A percentile compares a stretch with the other conserved stretches of the same genome.
phyloP scores from a whole-genome alignment of 1,140 invertebrate genomes.

The Centruroides vittatus region DNA sequence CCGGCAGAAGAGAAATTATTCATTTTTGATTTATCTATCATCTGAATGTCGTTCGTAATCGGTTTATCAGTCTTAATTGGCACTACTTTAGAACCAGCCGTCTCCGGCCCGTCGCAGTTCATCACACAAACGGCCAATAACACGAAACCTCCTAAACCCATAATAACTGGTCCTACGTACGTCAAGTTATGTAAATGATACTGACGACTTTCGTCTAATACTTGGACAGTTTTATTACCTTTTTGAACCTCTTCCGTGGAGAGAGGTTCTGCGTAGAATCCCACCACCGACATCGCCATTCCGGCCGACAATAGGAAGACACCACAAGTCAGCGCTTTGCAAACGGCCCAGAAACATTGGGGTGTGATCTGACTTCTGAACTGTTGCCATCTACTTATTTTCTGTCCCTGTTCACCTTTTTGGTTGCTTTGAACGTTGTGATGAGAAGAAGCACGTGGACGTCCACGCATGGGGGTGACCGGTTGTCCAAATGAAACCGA shows the following conservation, averaged over 20 bases:
- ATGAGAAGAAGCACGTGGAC: constrained; percentile 18
- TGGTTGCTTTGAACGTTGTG: neutral
- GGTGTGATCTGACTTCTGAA: constrained; percentile 15
- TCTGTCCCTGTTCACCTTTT: constrained; percentile 11
- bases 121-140: constrained; percentile 88
- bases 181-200: constrained; percentile 71
- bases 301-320: constrained; percentile 68
- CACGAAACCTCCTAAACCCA: constrained; percentile 85
- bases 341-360: constrained; percentile 70
- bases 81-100: constrained; percentile 10
- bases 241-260: constrained; percentile 60
- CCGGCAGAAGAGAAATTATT: constrained; percentile 1
- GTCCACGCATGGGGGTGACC: constrained; percentile 12
- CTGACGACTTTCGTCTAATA: constrained; percentile 4
- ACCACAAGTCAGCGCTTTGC: constrained; percentile 67
- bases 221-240: constrained; percentile 60
- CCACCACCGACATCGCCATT: constrained; percentile 78
- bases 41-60: constrained; percentile 2
- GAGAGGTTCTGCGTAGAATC: constrained; percentile 51
- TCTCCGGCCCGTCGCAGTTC: constrained; percentile 57
- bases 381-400: constrained; percentile 8
- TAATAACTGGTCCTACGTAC: constrained; percentile 79
- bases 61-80: constrained; percentile 6
- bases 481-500: constrained; percentile 10
- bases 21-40: constrained; percentile 1